These are phyloP conservation scores for Australoheros facetus DNA, from an alignment of 2,797 vertebrate genomes.

Conservation along the genomic window DNA sequence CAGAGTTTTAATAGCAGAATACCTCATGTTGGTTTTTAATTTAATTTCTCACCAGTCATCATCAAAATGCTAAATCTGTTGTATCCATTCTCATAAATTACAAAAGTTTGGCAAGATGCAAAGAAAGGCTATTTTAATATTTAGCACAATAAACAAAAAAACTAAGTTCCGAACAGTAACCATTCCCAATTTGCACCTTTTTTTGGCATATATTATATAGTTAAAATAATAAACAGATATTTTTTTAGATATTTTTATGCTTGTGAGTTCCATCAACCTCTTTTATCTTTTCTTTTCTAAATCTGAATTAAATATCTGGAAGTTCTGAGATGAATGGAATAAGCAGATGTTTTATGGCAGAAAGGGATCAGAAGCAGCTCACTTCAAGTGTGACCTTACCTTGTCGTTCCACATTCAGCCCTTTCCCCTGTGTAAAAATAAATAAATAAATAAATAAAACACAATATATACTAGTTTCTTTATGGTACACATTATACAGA, in stretches of 20 bases:
- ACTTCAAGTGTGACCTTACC: slow-evolving; percentile 81
- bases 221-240: background rate
- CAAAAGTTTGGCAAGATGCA: background rate
- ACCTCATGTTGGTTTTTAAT: background rate
- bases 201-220: background rate
- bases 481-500: slow-evolving; percentile 50
- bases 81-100: background rate
- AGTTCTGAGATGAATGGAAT: background rate
- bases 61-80: background rate
- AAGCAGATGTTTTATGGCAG: slow-evolving; percentile 8
- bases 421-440: slow-evolving; percentile 86
- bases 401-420: slow-evolving; percentile 96
- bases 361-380: slow-evolving; percentile 23
- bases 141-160: background rate
- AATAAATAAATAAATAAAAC: background rate
- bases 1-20: background rate
- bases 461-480: slow-evolving; percentile 53
- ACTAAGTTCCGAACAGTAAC: background rate
- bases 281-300: background rate
- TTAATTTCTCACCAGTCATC: background rate
- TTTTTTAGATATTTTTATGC: background rate
- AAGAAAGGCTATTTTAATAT: background rate
- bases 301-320: background rate
- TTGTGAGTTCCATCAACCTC: background rate
- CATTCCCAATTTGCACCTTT: background rate